phyloP scores from a whole-genome alignment of 2,113 vertebrate genomes.

The Plecturocebus donacophilus region DNA sequence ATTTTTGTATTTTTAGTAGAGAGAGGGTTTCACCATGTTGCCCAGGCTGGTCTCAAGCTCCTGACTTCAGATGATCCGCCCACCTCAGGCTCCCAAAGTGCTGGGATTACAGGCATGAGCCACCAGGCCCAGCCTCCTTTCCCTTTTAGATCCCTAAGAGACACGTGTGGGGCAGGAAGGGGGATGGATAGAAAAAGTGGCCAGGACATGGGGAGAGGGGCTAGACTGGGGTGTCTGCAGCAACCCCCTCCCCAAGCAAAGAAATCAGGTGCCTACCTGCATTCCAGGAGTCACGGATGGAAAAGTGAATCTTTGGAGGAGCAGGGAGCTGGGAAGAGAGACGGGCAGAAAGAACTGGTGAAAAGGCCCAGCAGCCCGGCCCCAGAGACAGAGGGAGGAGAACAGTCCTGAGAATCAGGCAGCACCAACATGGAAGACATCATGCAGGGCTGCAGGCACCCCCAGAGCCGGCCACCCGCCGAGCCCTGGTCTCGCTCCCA shows the following conservation, averaged over 20 bases:
- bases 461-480: neutral
- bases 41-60: too few species aligned
- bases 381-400: conserved; percentile 72
- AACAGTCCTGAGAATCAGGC: neutral
- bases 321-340: conserved; percentile 88
- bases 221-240: too few species aligned
- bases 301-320: conserved; percentile 90
- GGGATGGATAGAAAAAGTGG: neutral
- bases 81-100: too few species aligned
- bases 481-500: neutral
- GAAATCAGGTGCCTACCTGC: conserved; percentile 85
- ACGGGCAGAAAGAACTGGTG: neutral
- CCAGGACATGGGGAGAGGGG: neutral
- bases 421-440: conserved; percentile 81
- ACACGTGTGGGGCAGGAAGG: neutral
- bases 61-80: too few species aligned
- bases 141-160: neutral
- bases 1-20: too few species aligned
- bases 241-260: neutral
- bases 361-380: neutral
- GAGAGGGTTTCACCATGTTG: too few species aligned
- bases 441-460: neutral
- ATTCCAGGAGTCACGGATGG: conserved; percentile 90
- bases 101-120: too few species aligned
- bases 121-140: too few species aligned